Conservation (phyloP, 2,113 vertebrate species). For the Rhabdornis inornatus region DNA sequence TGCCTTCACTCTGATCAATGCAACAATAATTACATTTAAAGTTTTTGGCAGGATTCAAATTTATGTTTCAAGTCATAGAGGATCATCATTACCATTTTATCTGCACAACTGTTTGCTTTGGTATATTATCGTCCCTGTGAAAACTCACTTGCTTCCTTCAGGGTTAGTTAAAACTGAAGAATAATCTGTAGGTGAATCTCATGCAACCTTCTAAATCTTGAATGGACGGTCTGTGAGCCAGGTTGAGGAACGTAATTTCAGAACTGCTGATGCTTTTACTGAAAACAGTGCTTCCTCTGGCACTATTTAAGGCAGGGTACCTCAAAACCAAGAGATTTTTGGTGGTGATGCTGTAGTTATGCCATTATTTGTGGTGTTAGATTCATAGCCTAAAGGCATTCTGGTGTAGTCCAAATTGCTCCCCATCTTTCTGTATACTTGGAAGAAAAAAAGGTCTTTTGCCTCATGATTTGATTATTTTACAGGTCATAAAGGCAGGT, state of each 20-base stretch:
- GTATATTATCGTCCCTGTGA: neutral
- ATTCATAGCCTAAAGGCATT: neutral
- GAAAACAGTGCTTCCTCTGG: neutral
- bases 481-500: neutral
- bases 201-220: neutral
- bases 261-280: neutral
- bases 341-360: neutral
- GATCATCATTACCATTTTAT: neutral
- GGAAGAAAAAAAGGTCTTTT: neutral
- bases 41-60: neutral
- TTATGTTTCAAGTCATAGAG: neutral
- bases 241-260: neutral
- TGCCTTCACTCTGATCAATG: neutral
- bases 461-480: neutral
- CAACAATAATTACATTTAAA: neutral
- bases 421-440: neutral
- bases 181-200: neutral
- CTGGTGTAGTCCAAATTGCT: neutral
- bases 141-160: neutral
- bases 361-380: neutral
- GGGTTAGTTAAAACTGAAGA: neutral
- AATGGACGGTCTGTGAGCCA: neutral
- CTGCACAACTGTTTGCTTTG: neutral
- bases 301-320: neutral
- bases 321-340: neutral